These are phyloP conservation scores for Alviniconcha strummeri DNA, from an alignment of 2,888 invertebrate genomes.

Conservation along the genomic window DNA sequence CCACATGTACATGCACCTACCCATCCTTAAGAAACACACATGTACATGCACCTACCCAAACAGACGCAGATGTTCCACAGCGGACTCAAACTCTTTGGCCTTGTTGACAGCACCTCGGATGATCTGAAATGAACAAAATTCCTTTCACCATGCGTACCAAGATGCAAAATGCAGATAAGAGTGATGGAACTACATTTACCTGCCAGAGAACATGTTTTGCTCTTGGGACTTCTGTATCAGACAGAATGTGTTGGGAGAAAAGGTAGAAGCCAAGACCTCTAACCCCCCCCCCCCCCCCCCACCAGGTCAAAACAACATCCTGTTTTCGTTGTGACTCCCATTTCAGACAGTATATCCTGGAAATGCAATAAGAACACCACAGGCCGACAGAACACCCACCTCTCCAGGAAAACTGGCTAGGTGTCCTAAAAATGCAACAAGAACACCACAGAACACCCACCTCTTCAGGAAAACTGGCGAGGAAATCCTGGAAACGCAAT, in stretches of 20 bases:
- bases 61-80: slow-evolving; percentile 46
- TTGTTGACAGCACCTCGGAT: slow-evolving; percentile 64
- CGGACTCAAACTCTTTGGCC: slow-evolving; percentile 66
- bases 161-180: background rate
- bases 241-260: too few species aligned
- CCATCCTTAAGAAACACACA: too few species aligned
- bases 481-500: background rate
- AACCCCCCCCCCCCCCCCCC: background rate
- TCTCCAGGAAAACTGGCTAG: background rate
- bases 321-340: background rate
- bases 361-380: background rate
- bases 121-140: slow-evolving; percentile 55
- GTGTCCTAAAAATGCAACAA: too few species aligned
- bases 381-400: background rate
- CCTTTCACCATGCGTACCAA: background rate
- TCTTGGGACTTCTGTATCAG: background rate
- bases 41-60: slow-evolving; percentile 47
- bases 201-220: background rate
- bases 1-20: too few species aligned
- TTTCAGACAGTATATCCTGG: background rate
- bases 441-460: background rate
- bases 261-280: background rate
- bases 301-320: background rate
- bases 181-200: background rate
- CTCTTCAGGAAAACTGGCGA: background rate